Conservation (phyloP, 2,797 vertebrate species). For the Podargus strigoides region DNA sequence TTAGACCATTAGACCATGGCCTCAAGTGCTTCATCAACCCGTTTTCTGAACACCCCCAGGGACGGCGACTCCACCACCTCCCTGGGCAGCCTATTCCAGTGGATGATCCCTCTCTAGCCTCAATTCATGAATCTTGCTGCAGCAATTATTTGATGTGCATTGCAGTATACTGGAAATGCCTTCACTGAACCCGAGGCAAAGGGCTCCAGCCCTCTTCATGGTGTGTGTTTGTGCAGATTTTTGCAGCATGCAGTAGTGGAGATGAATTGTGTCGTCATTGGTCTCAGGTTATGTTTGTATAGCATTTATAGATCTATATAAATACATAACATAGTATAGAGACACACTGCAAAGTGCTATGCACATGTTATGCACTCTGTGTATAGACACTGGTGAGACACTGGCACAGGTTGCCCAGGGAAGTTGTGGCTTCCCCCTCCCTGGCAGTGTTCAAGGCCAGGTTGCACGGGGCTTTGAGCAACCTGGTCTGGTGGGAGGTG, state of each 20-base stretch:
- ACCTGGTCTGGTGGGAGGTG: too few relatives aligned
- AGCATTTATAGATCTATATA: neutral
- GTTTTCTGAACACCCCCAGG: too few relatives aligned
- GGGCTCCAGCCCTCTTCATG: neutral
- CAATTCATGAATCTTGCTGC: neutral
- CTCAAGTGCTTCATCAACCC: too few relatives aligned
- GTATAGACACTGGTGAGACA: too few relatives aligned
- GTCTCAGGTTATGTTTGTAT: neutral
- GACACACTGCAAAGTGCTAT: neutral
- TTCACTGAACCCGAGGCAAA: neutral
- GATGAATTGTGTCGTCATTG: accelerated
- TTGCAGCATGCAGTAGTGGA: neutral
- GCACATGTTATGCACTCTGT: neutral
- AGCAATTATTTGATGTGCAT: neutral
- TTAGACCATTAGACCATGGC: too few relatives aligned
- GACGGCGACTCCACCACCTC: too few relatives aligned
- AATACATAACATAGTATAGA: neutral
- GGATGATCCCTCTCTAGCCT: neutral
- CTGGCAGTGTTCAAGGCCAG: too few relatives aligned
- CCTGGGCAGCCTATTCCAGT: too few relatives aligned
- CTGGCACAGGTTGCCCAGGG: too few relatives aligned
- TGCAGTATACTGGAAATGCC: neutral
- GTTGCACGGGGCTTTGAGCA: too few relatives aligned
- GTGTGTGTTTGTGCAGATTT: neutral
- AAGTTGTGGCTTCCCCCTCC: too few relatives aligned